Conservation (phyloP, 2,888 invertebrate genomes). For the Tromatobia lineatoria region DNA sequence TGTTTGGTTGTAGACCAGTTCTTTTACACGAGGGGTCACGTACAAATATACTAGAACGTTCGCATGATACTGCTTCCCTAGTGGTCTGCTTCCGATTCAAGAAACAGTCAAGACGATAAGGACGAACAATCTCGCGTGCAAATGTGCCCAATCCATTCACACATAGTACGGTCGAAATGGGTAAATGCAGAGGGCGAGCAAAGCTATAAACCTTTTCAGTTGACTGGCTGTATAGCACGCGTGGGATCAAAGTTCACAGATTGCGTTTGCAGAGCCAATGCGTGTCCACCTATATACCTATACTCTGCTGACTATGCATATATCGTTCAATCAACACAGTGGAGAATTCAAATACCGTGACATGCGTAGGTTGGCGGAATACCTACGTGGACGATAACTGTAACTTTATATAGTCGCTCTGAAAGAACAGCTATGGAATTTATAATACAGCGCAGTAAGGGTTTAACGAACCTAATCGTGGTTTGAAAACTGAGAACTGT, state of each 20-base stretch:
- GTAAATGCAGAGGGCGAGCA: background rate
- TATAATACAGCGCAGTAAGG: background rate
- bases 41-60: background rate
- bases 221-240: background rate
- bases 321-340: slow-evolving; percentile 8
- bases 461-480: background rate
- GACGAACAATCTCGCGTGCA: slow-evolving; percentile 15
- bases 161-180: background rate
- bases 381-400: background rate
- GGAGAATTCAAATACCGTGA: background rate
- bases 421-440: background rate
- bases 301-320: slow-evolving; percentile 1
- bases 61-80: background rate
- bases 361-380: background rate
- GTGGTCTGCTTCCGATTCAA: background rate
- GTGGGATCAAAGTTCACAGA: slow-evolving; percentile 25
- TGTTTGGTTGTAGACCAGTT: no score
- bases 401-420: background rate
- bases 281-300: background rate
- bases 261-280: slow-evolving; percentile 18
- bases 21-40: no score
- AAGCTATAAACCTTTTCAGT: slow-evolving; percentile 23
- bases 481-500: no score
- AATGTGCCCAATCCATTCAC: slow-evolving; percentile 17
- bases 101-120: slow-evolving; percentile 3